A percentile compares a stretch with the other conserved stretches of the same genome.
These are phyloP conservation scores for Drosophila setosimentum DNA, from an alignment of 2,888 invertebrate species.

Conservation along the genomic window DNA sequence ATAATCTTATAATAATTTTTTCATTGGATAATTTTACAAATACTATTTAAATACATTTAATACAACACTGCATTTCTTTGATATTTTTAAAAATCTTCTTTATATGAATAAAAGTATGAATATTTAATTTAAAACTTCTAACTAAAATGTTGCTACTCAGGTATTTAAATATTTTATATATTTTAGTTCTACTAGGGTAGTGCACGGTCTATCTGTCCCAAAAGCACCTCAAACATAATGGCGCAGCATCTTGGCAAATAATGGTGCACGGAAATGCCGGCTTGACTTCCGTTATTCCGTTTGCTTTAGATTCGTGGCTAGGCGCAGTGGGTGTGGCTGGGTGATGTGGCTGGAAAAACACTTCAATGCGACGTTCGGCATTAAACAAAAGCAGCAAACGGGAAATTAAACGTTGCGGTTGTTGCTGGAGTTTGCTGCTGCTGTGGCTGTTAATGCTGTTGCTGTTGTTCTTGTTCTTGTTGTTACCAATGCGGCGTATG, in stretches of 20 bases:
- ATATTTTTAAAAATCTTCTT: neutral
- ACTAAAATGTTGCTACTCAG: neutral
- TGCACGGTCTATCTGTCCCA: neutral
- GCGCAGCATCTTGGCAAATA: slow-evolving; percentile 55
- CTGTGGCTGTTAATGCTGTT: slow-evolving; percentile 8
- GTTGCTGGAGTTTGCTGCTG: slow-evolving; percentile 7
- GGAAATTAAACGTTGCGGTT: slow-evolving; percentile 61
- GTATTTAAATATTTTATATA: neutral
- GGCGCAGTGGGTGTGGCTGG: neutral
- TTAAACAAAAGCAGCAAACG: slow-evolving; percentile 57
- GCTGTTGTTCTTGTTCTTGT: neutral
- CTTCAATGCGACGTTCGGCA: slow-evolving; percentile 57
- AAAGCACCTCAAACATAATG: slow-evolving; percentile 4
- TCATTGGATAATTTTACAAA: neutral
- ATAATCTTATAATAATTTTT: neutral
- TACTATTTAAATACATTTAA: neutral
- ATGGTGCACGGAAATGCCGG: slow-evolving; percentile 66
- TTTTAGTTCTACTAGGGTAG: slow-evolving; percentile 14
- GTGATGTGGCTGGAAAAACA: slow-evolving; percentile 32
- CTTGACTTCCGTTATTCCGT: slow-evolving; percentile 64
- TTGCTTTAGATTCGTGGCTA: slow-evolving; percentile 33
- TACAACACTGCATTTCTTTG: neutral
- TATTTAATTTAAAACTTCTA: neutral
- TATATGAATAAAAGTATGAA: neutral
- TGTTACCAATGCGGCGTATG: slow-evolving; percentile 70